Conservation (phyloP, 92 coral and sea anemone species). For the Virgularia gustaviana region DNA sequence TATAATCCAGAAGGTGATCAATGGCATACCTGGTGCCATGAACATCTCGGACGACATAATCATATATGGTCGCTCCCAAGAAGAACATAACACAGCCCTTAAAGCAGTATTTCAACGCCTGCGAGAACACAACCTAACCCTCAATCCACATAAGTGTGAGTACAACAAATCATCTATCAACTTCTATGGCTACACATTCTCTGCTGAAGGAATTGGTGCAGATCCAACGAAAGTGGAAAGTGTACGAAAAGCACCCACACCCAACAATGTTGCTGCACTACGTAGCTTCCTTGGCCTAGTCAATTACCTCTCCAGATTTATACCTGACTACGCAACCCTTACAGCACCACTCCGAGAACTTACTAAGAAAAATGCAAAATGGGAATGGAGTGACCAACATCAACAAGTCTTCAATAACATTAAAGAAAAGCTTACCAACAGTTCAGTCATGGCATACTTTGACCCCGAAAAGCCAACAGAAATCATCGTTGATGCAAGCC, state of each 20-base stretch:
- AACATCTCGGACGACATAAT: constrained; percentile 25
- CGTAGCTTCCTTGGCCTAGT: neutral
- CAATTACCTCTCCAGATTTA: neutral
- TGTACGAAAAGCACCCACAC: neutral
- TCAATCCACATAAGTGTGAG: constrained; percentile 20
- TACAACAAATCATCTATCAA: constrained; percentile 23
- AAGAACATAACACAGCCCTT: constrained; percentile 8
- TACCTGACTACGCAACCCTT: neutral
- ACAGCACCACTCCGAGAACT: neutral
- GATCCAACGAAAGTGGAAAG: constrained; percentile 41
- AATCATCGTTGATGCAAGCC: constrained; percentile 6
- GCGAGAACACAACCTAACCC: constrained; percentile 3
- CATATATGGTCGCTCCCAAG: constrained; percentile 10
- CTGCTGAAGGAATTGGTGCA: constrained; percentile 32
- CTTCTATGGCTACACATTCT: constrained; percentile 32
- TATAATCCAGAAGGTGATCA: constrained; percentile 7
- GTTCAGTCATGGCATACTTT: constrained; percentile 7
- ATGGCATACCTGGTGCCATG: constrained; percentile 6
- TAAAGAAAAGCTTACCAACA: neutral
- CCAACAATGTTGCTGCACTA: neutral
- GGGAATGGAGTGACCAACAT: neutral
- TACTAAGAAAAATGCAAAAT: neutral
- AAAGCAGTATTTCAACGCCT: constrained; percentile 2
- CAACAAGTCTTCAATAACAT: constrained; percentile 9
- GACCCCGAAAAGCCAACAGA: neutral